Conservation (phyloP, 2,888 invertebrate genomes). For the Ophonus ardosiacus region DNA sequence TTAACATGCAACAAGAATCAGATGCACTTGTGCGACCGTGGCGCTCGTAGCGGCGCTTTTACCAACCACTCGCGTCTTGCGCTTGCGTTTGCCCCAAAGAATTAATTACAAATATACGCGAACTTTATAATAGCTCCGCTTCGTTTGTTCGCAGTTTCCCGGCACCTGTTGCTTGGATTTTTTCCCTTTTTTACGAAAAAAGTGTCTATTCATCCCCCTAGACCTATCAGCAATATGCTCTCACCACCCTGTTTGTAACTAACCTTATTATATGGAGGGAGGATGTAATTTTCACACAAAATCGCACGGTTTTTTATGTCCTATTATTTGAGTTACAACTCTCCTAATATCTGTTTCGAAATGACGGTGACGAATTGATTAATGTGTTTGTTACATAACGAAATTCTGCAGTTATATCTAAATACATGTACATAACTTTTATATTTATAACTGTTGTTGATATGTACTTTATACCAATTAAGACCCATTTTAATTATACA, state of each 20-base stretch:
- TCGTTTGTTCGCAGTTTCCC: slow-evolving; percentile 44
- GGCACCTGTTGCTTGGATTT: slow-evolving; percentile 56
- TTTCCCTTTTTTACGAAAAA: slow-evolving; percentile 46
- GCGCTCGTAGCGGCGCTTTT: background rate
- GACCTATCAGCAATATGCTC: slow-evolving; percentile 58
- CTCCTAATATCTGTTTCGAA: background rate
- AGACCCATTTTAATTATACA: background rate
- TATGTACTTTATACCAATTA: too few relatives aligned
- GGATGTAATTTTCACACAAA: slow-evolving; percentile 57
- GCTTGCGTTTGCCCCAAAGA: background rate
- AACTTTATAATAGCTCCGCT: slow-evolving; percentile 40
- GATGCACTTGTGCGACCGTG: slow-evolving; percentile 44
- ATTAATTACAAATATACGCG: slow-evolving; percentile 48
- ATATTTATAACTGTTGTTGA: background rate
- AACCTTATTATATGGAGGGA: slow-evolving; percentile 50
- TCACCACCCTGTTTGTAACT: slow-evolving; percentile 50
- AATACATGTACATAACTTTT: background rate
- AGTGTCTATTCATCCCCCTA: slow-evolving; percentile 56
- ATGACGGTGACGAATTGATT: slow-evolving; percentile 27
- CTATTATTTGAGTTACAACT: background rate
- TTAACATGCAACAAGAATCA: slow-evolving; percentile 55
- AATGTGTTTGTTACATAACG: background rate
- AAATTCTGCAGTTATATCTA: background rate
- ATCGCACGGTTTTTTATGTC: slow-evolving; percentile 43
- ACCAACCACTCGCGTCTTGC: background rate